Base-by-base conservation (phyloP, 2,888 invertebrate genomes). In the Ganaspis brasiliensis region DNA sequence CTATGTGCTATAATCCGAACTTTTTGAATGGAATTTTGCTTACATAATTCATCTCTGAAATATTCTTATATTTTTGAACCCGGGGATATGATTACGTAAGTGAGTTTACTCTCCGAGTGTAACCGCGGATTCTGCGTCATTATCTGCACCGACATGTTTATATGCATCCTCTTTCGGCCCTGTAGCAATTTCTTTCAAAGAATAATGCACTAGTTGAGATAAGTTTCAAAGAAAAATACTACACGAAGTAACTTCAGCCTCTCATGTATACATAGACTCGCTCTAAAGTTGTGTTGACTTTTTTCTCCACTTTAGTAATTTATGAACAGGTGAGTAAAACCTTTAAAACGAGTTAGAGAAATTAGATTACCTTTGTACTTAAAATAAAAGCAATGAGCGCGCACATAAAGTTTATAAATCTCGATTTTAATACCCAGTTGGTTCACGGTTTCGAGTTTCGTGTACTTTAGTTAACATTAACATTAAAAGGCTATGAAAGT, bases 401-500 rank as follows among this genome's bases (percentile, higher is more conserved):
- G 12, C 14, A 5, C 26, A 14, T 56, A 24, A 24, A 56, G 26
- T 24, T 26, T 45, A 67, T 45, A 45, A 67, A 67, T 40, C 45
- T 67, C 45, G 45, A 26, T 19, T 67, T 40, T 45, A 10, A 45
- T 67, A 40, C 24, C 45, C 24, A 67, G 45, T 67, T 67, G 24
- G 63, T 45, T 14, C 26, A 6, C 24, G 63, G 24, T 37, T 67
- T 40, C 8, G 10, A 24, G 45, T 45, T 67, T 24, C 67, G n/a
- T 67, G 45, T 45, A 45, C 67, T 40, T 67, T 67, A n/a, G 24
- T 16, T 67, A 45, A 67, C n/a, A 67, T 67, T 67, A 67, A 67
- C 24, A 67, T 67, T 67, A 67, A 67, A n/a, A 67, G 67, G 24
- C 67, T 45, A 67, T 45, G 45, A 67, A 67, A 67, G 67, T 67